Evolutionary conservation across 2,888 invertebrate species (phyloP), one percentile per base, ranked within the genome.

Genomic region (Periphyllus acericola): DNA sequence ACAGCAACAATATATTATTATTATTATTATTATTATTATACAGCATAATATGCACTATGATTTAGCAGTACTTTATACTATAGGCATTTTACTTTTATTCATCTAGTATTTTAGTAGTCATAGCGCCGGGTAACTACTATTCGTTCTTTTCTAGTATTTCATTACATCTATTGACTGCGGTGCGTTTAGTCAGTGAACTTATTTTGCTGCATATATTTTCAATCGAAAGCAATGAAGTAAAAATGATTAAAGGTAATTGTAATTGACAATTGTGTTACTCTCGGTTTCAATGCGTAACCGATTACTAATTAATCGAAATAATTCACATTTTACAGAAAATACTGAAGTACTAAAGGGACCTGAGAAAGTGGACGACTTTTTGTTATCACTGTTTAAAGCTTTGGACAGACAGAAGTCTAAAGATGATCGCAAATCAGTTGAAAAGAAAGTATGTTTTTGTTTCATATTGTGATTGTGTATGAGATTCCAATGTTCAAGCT

Each of bases 331-430:
- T 74, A n/a, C 66, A 74, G 87, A 80, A 40, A 87, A 40, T 32
- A 75, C 46, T 5, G 60, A 81, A 81, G 66, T 6, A 9, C 17
- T 75, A 60, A 87, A 87, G 40, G 66, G 40, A 66, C n/a, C 74
- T 0, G 87, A 87, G 74, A 81, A 87, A 87, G 46, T 80, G 25
- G 87, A 87, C 17, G 87, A 87, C 2, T 87, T 87, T 68, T 75
- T 87, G 46, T 29, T 25, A 3, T 81, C 87, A 5, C 40, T 87
- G 25, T 87, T 87, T 25, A 87, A 81, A 17, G 25, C 87, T 8
- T 46, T 87, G 32, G 74, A 87, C 29, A 81, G 32, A 46, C 87
- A 80, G 21, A 87, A 87, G 66, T 81, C 87, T 34, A 87, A 87
- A 87, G 87, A 87, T 60, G 87, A 87, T 46, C 87, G 87, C 19